Percentiles rank a stretch among this genome's conserved stretches.
Evolutionary conservation across 2,113 vertebrate genomes (phyloP).

Genomic region (Mionectes macconnelli): DNA sequence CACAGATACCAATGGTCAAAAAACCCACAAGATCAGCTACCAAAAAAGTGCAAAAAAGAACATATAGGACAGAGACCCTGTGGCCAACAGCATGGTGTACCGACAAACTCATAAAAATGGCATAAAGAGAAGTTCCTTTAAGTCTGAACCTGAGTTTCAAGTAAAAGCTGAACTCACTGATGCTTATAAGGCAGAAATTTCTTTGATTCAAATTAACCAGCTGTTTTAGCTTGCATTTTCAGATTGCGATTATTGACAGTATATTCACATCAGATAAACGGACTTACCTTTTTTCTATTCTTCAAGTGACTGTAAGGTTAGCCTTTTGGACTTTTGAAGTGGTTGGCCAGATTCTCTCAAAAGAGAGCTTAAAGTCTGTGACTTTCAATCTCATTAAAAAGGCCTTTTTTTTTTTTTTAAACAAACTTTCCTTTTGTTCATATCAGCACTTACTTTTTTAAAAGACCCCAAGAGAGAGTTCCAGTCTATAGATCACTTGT

Average conservation of each 20-base stretch:
- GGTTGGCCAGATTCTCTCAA: constrained; percentile 52
- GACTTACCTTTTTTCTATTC: background rate
- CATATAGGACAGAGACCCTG: background rate
- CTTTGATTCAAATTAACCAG: constrained; percentile 17
- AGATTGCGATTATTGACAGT: constrained; percentile 35
- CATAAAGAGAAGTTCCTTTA: background rate
- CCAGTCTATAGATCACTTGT: constrained; percentile 54
- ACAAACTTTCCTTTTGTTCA: constrained; percentile 69
- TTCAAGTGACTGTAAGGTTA: constrained; percentile 33
- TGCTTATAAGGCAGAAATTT: background rate
- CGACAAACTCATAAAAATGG: background rate
- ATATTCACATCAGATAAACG: background rate
- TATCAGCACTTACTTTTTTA: constrained; percentile 60
- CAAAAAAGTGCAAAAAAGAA: background rate
- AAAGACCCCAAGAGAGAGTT: constrained; percentile 64
- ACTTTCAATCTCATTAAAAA: constrained; percentile 66
- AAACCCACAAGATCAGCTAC: background rate
- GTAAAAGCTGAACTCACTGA: background rate
- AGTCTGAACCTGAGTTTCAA: background rate
- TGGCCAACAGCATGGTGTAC: background rate
- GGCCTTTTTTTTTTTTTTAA: background rate
- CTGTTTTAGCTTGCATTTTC: background rate
- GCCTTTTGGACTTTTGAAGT: constrained; percentile 53
- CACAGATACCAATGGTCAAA: background rate
- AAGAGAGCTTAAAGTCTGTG: constrained; percentile 53